These are phyloP conservation scores for Podarcis muralis DNA, from an alignment of 2,113 vertebrate genomes.

Conservation along the genomic window DNA sequence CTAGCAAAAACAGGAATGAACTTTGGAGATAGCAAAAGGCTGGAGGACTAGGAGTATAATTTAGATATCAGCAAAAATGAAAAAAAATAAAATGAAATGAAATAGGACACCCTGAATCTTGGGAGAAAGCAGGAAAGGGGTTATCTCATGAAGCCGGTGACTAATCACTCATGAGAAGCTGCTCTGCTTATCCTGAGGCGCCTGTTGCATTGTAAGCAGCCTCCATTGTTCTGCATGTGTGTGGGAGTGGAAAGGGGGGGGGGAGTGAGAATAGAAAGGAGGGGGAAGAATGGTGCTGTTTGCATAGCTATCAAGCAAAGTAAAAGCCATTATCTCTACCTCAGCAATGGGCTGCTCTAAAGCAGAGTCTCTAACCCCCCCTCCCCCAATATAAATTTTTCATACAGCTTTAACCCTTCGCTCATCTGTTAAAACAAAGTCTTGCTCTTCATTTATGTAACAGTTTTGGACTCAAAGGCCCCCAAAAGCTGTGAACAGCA, in stretches of 20 bases:
- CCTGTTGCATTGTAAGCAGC: constrained; percentile 6
- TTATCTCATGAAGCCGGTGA: constrained; percentile 2
- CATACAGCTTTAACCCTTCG: neutral
- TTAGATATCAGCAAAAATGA: neutral
- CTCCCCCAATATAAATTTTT: neutral
- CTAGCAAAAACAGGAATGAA: neutral
- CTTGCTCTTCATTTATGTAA: neutral
- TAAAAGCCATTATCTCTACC: neutral
- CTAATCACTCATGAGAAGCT: neutral
- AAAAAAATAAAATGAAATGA: neutral
- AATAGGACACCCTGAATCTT: neutral
- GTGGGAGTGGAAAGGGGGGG: neutral
- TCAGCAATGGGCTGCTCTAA: constrained; percentile 10
- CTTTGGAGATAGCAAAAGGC: neutral
- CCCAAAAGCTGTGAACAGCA: neutral
- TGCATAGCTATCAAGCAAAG: neutral
- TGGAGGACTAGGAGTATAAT: neutral
- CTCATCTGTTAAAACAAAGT: neutral
- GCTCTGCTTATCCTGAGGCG: neutral
- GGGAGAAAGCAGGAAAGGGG: neutral
- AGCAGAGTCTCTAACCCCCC: neutral
- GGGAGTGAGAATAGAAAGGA: neutral
- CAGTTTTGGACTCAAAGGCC: neutral
- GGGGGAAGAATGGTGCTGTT: neutral
- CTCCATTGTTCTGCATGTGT: constrained; percentile 4